A percentile compares a stretch with the other conserved stretches of the same genome.
These are phyloP conservation scores for Vultur gryphus DNA, from an alignment of 2,797 vertebrate genomes.

Conservation along the genomic window DNA sequence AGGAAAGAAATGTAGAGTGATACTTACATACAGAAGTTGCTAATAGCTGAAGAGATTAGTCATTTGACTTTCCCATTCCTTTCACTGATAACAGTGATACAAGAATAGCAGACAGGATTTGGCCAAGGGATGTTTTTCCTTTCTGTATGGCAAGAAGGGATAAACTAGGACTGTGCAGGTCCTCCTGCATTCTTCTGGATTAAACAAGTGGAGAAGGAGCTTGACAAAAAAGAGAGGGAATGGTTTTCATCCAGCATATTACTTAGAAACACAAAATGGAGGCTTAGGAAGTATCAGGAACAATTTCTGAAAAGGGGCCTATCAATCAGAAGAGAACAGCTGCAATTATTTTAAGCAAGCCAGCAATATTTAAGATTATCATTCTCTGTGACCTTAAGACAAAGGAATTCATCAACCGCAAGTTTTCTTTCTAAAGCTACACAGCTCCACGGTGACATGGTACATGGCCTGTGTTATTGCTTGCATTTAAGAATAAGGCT, in stretches of 20 bases:
- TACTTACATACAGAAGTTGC: conserved; percentile 42
- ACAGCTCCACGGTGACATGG: neutral
- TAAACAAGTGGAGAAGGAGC: neutral
- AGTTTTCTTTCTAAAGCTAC: neutral
- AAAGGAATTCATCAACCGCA: neutral
- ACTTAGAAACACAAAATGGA: conserved; percentile 47
- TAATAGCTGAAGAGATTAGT: conserved; percentile 56
- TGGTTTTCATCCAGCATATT: neutral
- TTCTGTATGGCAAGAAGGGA: conserved; percentile 3
- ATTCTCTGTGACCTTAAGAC: neutral
- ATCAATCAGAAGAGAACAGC: conserved; percentile 10
- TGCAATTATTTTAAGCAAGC: neutral
- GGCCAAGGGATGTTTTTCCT: neutral
- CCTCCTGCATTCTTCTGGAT: neutral
- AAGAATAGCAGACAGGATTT: conserved; percentile 32
- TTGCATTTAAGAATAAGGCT: neutral
- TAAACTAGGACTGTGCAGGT: neutral
- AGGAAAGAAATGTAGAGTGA: conserved; percentile 42
- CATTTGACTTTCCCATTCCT: conserved; percentile 50
- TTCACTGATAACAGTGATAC: conserved; percentile 27
- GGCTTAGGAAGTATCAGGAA: conserved; percentile 6
- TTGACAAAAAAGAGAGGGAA: neutral
- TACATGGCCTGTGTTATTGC: neutral
- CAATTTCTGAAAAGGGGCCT: neutral
- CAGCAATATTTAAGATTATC: conserved; percentile 10